Base-by-base conservation (phyloP, 2,797 vertebrate species). In the Hyperoplus immaculatus region DNA sequence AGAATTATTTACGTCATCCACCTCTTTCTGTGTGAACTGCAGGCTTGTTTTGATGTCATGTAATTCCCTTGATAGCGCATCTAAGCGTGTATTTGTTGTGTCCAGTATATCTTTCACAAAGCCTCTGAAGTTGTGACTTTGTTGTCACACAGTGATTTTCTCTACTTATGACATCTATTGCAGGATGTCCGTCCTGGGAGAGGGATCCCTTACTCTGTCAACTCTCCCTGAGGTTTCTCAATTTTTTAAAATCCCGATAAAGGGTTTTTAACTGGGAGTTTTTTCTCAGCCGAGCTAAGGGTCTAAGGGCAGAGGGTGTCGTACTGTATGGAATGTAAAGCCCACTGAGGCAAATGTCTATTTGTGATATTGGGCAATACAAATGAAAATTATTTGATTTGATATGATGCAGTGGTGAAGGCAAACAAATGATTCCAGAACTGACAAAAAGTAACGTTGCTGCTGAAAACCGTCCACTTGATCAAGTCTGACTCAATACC, bases 321-420 rank as follows among this genome's bases (percentile, higher is more conserved):
- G 29, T 29, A 29, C 29, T 29, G 29, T 29, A 29, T 29, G 29
- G 29, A 29, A 29, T 29, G 29, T 29, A 29, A 29, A 29, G 29
- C 29, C 21, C 29, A 29, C 29, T 29, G 29, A 29, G 29, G 29
- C 29, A 21, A 21, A 21, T 21, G 21, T 21, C 21, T 21, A 29
- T 29, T 3, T 29, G 29, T 29, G 29, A 29, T 29, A 29, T 29
- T 29, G 29, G 29, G 29, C 29, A 29, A 29, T 29, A 29, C 29
- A 29, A 29, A 3, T 29, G 29, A 3, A 29, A 3, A 29, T 29
- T 3, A 29, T 29, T 29, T 29, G 29, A 29, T 29, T 29, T 29
- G 29, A 29, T 51, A 29, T 64, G 74, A 78, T 42, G 83, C 72
- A 75, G 15, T 41, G n/a, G 15, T 65, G 45, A 54, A 58, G 29